Evolutionary conservation across 2,888 invertebrate species (phyloP).

Genomic region (Leptogaster cylindrica): DNA sequence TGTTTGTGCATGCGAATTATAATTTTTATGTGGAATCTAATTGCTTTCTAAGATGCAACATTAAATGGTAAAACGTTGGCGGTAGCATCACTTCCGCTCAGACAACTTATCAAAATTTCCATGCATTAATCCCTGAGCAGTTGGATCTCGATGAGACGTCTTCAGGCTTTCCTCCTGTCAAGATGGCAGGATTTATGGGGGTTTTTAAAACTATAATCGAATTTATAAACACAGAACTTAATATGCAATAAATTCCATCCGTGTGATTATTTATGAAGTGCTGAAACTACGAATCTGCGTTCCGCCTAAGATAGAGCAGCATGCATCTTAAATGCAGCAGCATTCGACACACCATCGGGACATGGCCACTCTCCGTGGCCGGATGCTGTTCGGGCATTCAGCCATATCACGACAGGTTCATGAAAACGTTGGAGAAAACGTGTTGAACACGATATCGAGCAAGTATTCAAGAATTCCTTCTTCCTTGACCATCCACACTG

Average conservation of each 20-base stretch:
- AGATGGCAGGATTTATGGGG: conserved; percentile 39
- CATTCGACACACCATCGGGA: conserved; percentile 22
- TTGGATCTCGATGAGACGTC: no score
- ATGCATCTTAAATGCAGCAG: conserved; percentile 28
- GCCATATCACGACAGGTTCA: conserved; percentile 39
- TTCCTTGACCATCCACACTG: conserved; percentile 2
- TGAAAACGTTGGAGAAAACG: conserved; percentile 37
- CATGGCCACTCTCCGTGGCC: conserved; percentile 28
- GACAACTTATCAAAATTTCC: conserved; percentile 11
- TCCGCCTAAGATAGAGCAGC: conserved; percentile 38
- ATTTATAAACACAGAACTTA: conserved; percentile 45
- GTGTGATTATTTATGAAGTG: conserved; percentile 47
- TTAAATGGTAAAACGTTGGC: conserved; percentile 20
- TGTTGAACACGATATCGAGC: conserved; percentile 39
- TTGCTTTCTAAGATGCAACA: conserved; percentile 6
- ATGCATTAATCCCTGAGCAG: conserved; percentile 13
- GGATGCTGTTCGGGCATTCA: background rate
- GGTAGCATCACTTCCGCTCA: conserved; percentile 25
- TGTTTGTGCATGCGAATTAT: background rate
- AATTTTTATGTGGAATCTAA: conserved; percentile 26
- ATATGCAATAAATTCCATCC: conserved; percentile 45
- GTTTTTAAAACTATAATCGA: conserved; percentile 41
- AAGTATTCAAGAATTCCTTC: conserved; percentile 11
- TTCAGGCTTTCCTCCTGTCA: conserved; percentile 41
- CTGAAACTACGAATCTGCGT: conserved; percentile 45